Evolutionary conservation across 2,113 vertebrate genomes (phyloP).

Genomic region (Oncorhynchus clarkii): DNA sequence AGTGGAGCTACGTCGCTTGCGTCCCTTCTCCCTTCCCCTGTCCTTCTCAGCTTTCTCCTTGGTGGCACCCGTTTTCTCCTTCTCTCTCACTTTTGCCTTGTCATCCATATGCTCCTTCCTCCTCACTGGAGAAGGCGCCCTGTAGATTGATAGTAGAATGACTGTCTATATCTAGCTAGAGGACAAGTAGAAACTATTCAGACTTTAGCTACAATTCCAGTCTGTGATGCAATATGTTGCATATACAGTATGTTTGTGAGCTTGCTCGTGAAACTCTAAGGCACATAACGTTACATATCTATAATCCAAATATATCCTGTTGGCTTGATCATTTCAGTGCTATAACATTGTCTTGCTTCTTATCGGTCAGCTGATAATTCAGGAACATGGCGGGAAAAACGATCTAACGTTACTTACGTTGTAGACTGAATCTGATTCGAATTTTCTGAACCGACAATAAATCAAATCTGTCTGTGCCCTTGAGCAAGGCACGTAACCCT

Average conservation of each 20-base stretch:
- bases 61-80: slow-evolving; percentile 76
- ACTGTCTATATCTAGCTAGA: not conserved
- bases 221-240: not conserved
- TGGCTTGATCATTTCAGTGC: not conserved
- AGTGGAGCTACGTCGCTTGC: slow-evolving; percentile 85
- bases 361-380: not conserved
- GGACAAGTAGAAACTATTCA: not conserved
- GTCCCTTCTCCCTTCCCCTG: slow-evolving; percentile 85
- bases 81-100: slow-evolving; percentile 59
- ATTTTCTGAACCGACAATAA: not conserved
- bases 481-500: no score
- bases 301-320: no score
- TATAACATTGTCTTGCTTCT: not conserved
- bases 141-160: slow-evolving; percentile 37
- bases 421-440: not conserved
- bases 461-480: not conserved
- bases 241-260: no score
- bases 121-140: slow-evolving; percentile 91
- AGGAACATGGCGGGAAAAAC: not conserved
- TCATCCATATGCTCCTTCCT: slow-evolving; percentile 85
- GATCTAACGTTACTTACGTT: no score
- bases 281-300: not conserved
- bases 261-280: not conserved
- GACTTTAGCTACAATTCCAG: not conserved
- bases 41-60: slow-evolving; percentile 77